phyloP scores from a whole-genome alignment of 2,113 vertebrate genomes.

The Periophthalmodon schlosseri region DNA sequence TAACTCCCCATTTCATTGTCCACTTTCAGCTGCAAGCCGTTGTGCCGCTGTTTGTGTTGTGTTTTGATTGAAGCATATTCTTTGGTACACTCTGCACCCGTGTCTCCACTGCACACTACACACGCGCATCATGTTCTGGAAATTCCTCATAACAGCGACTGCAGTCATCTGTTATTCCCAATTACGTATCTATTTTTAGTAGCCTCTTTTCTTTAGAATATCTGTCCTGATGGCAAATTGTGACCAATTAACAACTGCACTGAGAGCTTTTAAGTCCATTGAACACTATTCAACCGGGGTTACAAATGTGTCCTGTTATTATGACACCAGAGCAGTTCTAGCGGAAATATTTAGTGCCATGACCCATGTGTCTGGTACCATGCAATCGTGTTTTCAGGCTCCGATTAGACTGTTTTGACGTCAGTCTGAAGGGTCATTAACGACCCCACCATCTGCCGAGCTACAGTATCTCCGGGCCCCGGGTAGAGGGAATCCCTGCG shows the following conservation, averaged over 20 bases:
- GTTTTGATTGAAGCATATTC: slow-evolving; percentile 30
- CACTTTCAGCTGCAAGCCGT: background rate
- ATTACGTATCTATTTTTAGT: slow-evolving; percentile 47
- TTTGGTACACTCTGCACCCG: slow-evolving; percentile 24
- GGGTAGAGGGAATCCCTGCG: slow-evolving; percentile 47
- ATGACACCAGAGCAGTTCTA: slow-evolving; percentile 41
- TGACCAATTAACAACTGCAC: background rate
- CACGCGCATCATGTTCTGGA: slow-evolving; percentile 28
- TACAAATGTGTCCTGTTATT: slow-evolving; percentile 31
- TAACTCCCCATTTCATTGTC: slow-evolving; percentile 5
- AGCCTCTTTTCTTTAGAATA: slow-evolving; percentile 28
- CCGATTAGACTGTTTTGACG: slow-evolving; percentile 63
- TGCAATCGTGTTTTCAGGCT: slow-evolving; percentile 41
- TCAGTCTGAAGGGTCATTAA: slow-evolving; percentile 46
- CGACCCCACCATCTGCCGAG: slow-evolving; percentile 44
- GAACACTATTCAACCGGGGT: slow-evolving; percentile 7
- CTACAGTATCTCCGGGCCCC: slow-evolving; percentile 10
- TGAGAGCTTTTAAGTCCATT: slow-evolving; percentile 18
- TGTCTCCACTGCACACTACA: slow-evolving; percentile 11
- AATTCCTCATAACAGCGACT: slow-evolving; percentile 27
- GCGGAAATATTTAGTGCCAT: slow-evolving; percentile 45
- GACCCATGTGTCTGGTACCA: slow-evolving; percentile 30
- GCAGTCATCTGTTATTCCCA: slow-evolving; percentile 36
- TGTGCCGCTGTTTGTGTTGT: slow-evolving; percentile 24
- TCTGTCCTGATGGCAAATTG: slow-evolving; percentile 14